Percentiles rank a stretch among this genome's conserved stretches.
These are phyloP conservation scores for Cebidichthys violaceus DNA, from an alignment of 2,113 vertebrate species.

Conservation along the genomic window DNA sequence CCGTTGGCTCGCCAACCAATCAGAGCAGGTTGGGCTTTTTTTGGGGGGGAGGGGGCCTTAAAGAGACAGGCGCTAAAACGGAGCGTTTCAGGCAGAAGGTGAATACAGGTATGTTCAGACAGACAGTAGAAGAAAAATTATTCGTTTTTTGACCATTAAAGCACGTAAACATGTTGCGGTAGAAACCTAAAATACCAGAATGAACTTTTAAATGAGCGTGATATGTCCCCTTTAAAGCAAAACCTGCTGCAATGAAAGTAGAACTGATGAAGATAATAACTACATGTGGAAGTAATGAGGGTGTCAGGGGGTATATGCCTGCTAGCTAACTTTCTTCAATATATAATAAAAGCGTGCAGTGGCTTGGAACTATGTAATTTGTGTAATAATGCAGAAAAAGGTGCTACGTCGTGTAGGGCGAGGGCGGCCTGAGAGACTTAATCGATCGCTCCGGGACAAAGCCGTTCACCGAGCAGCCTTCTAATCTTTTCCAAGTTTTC, in stretches of 20 bases:
- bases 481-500: slow-evolving; percentile 33
- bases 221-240: not conserved
- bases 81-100: not conserved
- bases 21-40: not conserved
- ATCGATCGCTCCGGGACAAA: slow-evolving; percentile 47
- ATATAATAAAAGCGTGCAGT: too few species aligned
- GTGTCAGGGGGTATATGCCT: not conserved
- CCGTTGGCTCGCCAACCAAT: not conserved
- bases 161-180: not conserved
- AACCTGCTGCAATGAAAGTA: not conserved
- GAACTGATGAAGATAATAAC: not conserved
- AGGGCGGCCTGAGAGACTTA: slow-evolving; percentile 43
- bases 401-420: not conserved
- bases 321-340: not conserved
- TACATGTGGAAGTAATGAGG: not conserved
- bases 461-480: slow-evolving; percentile 9
- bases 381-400: not conserved
- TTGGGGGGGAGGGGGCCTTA: too few species aligned
- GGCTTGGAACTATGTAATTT: not conserved
- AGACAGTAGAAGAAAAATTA: not conserved
- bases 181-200: too few species aligned
- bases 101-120: not conserved
- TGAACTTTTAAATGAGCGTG: not conserved
- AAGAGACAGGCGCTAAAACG: too few species aligned
- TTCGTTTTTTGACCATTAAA: not conserved